Conservation (phyloP, 2,797 vertebrate genomes). For the Anas flavirostris region DNA sequence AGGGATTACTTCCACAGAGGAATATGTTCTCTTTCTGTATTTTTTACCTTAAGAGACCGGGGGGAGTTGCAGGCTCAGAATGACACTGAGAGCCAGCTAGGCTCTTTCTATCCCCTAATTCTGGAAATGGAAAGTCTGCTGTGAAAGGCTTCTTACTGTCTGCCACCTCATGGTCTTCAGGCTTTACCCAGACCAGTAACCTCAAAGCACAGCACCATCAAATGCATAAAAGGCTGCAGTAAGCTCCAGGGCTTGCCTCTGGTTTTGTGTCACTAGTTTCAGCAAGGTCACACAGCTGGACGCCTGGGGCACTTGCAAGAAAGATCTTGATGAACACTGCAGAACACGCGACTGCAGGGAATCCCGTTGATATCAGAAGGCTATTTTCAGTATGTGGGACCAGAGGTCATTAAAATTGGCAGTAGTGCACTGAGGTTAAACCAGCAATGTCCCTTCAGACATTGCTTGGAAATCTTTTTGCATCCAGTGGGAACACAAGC, state of each 20-base stretch:
- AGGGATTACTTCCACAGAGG: background rate
- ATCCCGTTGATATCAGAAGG: slow-evolving; percentile 5
- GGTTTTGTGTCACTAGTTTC: background rate
- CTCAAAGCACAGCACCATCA: background rate
- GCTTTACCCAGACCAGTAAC: background rate
- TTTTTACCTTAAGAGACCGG: background rate
- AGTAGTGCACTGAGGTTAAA: background rate
- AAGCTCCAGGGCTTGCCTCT: background rate
- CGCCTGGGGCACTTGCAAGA: background rate
- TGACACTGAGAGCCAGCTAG: background rate
- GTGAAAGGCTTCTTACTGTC: background rate
- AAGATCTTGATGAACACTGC: background rate
- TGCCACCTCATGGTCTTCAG: background rate
- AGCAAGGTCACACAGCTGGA: rapidly evolving
- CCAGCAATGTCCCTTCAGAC: background rate
- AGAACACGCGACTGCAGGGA: background rate
- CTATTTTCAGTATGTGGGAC: background rate
- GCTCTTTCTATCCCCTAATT: background rate
- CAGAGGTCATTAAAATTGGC: background rate
- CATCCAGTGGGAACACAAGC: background rate
- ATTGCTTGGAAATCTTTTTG: slow-evolving; percentile 1
- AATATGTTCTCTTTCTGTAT: background rate
- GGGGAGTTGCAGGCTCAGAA: background rate
- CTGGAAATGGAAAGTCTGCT: background rate
- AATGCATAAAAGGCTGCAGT: background rate